Conservation (phyloP, 2,113 vertebrate species). For the Tragelaphus imberbis region DNA sequence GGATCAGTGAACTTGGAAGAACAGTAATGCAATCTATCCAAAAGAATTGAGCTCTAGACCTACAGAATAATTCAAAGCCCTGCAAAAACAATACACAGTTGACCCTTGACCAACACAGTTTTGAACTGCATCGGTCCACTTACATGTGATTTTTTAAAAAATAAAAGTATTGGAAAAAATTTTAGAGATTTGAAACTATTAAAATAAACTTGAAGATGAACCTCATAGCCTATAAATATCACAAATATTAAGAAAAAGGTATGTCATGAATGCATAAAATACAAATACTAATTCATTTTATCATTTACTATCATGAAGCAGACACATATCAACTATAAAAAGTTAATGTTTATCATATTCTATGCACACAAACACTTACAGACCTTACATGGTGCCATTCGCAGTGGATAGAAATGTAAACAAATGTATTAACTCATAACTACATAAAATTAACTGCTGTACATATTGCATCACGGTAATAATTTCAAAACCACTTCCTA, state of each 20-base stretch:
- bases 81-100: background rate
- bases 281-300: background rate
- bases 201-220: background rate
- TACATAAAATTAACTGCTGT: background rate
- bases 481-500: background rate
- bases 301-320: background rate
- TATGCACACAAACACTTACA: background rate
- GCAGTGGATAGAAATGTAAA: no score
- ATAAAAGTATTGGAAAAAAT: background rate
- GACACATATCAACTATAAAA: background rate
- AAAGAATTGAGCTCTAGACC: background rate
- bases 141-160: background rate
- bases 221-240: background rate
- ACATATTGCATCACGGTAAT: accelerated
- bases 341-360: no score
- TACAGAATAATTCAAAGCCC: background rate
- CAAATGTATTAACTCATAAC: background rate
- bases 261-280: background rate
- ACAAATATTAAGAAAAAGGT: background rate
- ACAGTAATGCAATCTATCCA: background rate
- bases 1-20: background rate
- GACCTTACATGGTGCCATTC: background rate
- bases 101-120: background rate
- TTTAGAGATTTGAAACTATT: background rate
- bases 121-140: background rate